phyloP scores from a whole-genome alignment of 2,888 invertebrate genomes.

The Volucella inanis region DNA sequence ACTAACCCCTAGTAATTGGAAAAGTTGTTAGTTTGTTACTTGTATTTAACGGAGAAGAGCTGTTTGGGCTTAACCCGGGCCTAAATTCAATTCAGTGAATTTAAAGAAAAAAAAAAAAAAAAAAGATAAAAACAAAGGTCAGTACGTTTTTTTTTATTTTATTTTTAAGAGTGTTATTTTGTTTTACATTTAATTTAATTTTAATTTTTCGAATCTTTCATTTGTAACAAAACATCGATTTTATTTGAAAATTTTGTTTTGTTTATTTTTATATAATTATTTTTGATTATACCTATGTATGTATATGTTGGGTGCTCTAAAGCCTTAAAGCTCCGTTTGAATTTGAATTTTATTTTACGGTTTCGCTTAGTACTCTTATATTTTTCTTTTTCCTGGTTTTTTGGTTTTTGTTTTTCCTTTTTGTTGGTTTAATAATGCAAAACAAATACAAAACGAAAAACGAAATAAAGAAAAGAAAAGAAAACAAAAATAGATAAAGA shows the following conservation, averaged over 20 bases:
- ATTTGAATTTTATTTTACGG: constrained; percentile 16
- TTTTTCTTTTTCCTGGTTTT: constrained; percentile 34
- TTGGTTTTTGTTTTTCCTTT: constrained; percentile 20
- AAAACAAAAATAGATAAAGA: constrained; percentile 32
- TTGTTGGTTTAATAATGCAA: constrained; percentile 28
- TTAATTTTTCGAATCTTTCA: constrained; percentile 49
- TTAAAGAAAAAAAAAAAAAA: background rate
- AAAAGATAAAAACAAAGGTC: background rate
- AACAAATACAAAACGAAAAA: constrained; percentile 42
- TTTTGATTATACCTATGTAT: constrained; percentile 58
- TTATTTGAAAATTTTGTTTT: constrained; percentile 41
- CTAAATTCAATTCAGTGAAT: background rate
- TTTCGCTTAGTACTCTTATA: constrained; percentile 5
- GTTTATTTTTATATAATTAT: constrained; percentile 22
- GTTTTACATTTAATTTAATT: constrained; percentile 70
- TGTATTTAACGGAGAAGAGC: no score
- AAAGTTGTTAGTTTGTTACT: no score
- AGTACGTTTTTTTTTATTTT: constrained; percentile 74
- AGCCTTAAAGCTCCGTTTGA: constrained; percentile 69
- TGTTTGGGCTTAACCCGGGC: no score
- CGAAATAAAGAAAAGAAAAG: constrained; percentile 7
- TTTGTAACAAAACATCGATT: constrained; percentile 65
- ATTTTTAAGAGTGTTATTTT: constrained; percentile 73
- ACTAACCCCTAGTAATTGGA: no score
- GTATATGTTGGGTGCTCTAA: constrained; percentile 58